Base-by-base conservation (phyloP, 2,113 vertebrate genomes). In the Tachysurus vachellii region DNA sequence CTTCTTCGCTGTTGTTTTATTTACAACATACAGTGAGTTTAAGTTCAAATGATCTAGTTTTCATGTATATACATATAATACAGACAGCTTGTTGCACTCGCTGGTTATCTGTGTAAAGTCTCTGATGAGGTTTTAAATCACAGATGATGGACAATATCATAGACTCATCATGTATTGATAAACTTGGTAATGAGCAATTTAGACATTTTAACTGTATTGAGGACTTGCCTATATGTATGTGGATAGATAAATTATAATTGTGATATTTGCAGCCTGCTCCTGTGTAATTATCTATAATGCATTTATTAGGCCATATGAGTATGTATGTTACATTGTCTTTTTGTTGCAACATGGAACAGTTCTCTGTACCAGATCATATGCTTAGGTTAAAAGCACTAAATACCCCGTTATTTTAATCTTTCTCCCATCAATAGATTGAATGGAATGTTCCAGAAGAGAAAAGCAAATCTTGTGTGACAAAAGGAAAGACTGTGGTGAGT, bases 401-500 rank as follows among this genome's bases (percentile, higher is more conserved):
- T 44, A 11, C 0, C 14, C 82, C 3, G 70, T 11, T 80, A 19
- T 61, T 47, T 88, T 82, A 75, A 21, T 87, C 7, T 47, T 19
- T 42, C 5, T 87, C 79, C 36, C 80, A 90, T 90, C 82, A 93
- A 71, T 89, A 97, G 97, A 96, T 97, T 86, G 82, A 91, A 64
- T 97, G 97, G 97, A 92, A 91, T n/a, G 96, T 96, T 31, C 94
- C 96, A 0, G 93, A 95, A 42, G 92, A 94, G 26, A 95, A 94
- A 87, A 95, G 92, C 90, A 92, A 50, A 28, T 95, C 94, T 31
- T 97, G 97, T 88, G 94, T 92, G 83, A 93, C 89, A 14, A 97
- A 97, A 86, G 97, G 97, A 89, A 97, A 97, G 89, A 96, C 94
- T 0, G 94, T 97, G 96, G 97, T 96, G 84, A 94, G 93, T 70